Evolutionary conservation across 2,113 vertebrate species (phyloP).

Genomic region (Oryzias curvinotus): DNA sequence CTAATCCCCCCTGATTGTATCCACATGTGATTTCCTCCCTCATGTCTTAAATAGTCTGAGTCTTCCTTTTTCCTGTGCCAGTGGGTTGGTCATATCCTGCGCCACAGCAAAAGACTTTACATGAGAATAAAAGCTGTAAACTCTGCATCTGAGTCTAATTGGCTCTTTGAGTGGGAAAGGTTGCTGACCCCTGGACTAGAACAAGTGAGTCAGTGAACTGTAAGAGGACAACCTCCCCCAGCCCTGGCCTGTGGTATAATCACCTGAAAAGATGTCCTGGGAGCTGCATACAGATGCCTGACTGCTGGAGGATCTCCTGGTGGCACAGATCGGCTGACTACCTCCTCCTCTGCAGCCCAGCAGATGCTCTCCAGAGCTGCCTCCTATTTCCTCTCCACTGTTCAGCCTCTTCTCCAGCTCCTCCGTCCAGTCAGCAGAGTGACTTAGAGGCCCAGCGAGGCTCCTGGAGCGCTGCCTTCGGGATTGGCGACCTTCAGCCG

Average conservation of each 20-base stretch:
- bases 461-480: slow-evolving; percentile 78
- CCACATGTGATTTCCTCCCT: no score
- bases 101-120: no score
- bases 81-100: no score
- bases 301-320: slow-evolving; percentile 79
- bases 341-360: slow-evolving; percentile 72
- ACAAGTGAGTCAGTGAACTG: background rate
- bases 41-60: no score
- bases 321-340: slow-evolving; percentile 72
- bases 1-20: no score
- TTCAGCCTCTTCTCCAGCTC: slow-evolving; percentile 58
- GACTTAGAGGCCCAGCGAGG: slow-evolving; percentile 80
- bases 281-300: slow-evolving; percentile 81
- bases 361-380: slow-evolving; percentile 77
- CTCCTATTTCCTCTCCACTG: slow-evolving; percentile 46
- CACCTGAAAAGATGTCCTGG: slow-evolving; percentile 92
- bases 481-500: slow-evolving; percentile 54
- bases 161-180: no score
- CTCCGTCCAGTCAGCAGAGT: slow-evolving; percentile 93
- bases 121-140: no score
- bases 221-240: background rate
- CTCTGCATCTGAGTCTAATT: no score
- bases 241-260: slow-evolving; percentile 15
- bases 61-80: no score
- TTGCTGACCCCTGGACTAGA: no score